phyloP scores from a whole-genome alignment of 1,140 invertebrate genomes.

The Drosophila ironensis region DNA sequence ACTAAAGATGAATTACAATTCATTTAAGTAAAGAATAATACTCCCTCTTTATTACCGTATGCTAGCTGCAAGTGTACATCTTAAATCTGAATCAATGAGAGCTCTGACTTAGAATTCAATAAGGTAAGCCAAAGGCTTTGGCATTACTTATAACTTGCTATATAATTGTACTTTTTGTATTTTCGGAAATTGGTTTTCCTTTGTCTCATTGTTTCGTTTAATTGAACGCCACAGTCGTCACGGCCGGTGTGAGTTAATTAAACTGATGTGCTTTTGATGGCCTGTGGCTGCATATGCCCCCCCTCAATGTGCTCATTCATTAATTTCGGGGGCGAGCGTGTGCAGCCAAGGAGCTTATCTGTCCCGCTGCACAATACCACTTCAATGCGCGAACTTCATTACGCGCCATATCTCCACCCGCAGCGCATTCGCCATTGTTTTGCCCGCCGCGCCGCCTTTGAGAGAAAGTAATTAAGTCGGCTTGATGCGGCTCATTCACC shows the following conservation, averaged over 20 bases:
- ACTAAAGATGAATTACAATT: too few relatives aligned
- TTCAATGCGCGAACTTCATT: conserved; percentile 31
- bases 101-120: too few relatives aligned
- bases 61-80: too few relatives aligned
- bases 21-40: too few relatives aligned
- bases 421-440: conserved; percentile 15
- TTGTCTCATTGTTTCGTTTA: conserved; percentile 29
- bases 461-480: conserved; percentile 54
- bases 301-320: conserved; percentile 15
- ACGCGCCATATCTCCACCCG: background rate
- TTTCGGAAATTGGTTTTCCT: conserved; percentile 32
- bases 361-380: conserved; percentile 20
- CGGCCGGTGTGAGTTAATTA: conserved; percentile 17
- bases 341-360: conserved; percentile 30
- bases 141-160: background rate
- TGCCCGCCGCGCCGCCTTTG: conserved; percentile 45
- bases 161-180: conserved; percentile 14
- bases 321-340: conserved; percentile 37
- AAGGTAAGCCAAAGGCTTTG: background rate
- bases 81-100: too few relatives aligned
- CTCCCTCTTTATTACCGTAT: too few relatives aligned
- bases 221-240: conserved; percentile 4
- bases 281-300: background rate
- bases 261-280: conserved; percentile 8
- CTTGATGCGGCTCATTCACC: conserved; percentile 29